phyloP scores from a whole-genome alignment of 2,113 vertebrate species.

The Rhagologus leucostigma region DNA sequence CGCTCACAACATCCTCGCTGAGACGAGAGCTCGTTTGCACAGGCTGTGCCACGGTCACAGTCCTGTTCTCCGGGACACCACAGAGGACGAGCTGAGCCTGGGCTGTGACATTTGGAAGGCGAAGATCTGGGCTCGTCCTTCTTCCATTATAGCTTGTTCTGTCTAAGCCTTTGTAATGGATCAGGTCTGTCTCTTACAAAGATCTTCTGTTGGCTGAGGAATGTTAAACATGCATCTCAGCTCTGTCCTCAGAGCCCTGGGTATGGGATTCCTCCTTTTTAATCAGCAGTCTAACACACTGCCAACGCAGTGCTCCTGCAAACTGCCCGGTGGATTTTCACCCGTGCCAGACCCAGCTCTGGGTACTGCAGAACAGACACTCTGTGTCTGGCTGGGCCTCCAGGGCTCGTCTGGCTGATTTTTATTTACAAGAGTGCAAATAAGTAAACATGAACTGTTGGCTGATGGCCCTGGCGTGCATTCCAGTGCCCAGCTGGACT shows the following conservation, averaged over 20 bases:
- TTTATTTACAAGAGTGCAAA: constrained; percentile 5
- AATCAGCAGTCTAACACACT: background rate
- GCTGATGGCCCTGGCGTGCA: background rate
- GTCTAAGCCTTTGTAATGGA: background rate
- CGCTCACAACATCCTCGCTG: background rate
- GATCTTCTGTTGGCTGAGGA: background rate
- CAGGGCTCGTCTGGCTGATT: background rate
- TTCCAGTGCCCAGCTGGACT: background rate
- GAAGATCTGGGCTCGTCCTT: background rate
- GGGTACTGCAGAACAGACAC: background rate
- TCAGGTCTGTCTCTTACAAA: background rate
- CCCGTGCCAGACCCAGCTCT: background rate
- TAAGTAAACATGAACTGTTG: background rate
- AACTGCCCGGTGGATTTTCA: background rate
- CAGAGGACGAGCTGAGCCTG: background rate
- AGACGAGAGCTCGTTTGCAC: background rate
- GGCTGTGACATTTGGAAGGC: background rate
- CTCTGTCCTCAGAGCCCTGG: background rate
- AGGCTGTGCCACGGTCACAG: background rate
- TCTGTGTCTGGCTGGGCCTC: background rate
- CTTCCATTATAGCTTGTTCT: background rate
- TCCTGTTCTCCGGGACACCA: background rate
- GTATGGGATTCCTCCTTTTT: background rate
- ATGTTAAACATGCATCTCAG: background rate
- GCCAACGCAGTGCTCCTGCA: background rate